These are phyloP conservation scores for Dynastes hyllus DNA, from an alignment of 2,888 invertebrate species.

Conservation along the genomic window DNA sequence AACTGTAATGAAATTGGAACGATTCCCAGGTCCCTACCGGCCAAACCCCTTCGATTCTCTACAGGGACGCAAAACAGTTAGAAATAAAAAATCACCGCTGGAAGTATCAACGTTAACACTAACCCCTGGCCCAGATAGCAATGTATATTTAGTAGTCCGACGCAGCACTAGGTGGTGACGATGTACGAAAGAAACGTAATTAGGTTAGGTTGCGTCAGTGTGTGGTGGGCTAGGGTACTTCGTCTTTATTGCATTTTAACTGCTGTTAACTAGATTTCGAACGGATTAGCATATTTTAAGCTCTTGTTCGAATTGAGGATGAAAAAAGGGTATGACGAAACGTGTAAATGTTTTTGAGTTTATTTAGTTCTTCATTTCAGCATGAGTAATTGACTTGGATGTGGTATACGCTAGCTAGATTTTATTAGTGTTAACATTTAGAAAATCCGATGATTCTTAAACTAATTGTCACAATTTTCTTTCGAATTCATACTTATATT, in stretches of 20 bases:
- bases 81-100: conserved; percentile 37
- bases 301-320: conserved; percentile 28
- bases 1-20: conserved; percentile 40
- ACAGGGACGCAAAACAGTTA: conserved; percentile 25
- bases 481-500: no score
- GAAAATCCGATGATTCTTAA: no score
- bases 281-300: conserved; percentile 42
- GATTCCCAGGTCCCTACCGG: neutral
- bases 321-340: conserved; percentile 21
- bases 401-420: no score
- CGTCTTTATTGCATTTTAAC: conserved; percentile 43
- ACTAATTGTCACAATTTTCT: no score
- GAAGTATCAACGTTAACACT: neutral
- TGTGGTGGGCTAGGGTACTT: conserved; percentile 31
- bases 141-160: neutral
- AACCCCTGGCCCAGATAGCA: no score
- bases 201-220: conserved; percentile 11
- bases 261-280: conserved; percentile 44
- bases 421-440: no score
- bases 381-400: neutral
- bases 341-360: neutral
- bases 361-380: conserved; percentile 28
- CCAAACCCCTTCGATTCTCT: conserved; percentile 1
- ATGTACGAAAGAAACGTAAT: conserved; percentile 45
- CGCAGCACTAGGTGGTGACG: neutral